Evolutionary conservation across 2,797 vertebrate genomes (phyloP), one percentile per base, ranked within the genome.

Genomic region (Argyrosomus regius): DNA sequence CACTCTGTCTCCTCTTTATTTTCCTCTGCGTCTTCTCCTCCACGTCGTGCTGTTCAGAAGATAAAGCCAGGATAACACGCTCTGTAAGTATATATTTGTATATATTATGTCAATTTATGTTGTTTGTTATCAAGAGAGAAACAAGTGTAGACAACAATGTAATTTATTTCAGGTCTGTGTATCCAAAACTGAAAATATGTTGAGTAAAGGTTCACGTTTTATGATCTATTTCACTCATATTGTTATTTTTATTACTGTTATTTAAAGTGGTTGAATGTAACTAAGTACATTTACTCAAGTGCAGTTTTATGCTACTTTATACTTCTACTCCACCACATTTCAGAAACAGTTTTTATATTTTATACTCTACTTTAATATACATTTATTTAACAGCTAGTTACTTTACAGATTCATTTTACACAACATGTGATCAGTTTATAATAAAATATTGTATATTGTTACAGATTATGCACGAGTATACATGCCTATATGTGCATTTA

Each of bases 81-180:
- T 59, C 78, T 74, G 93, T 94, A 62, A 94, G 94, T 93, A 91
- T 81, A 11, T 3, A 20, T 81, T 80, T 22, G 22, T 22, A 22
- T 22, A 22, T 22, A 22, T 22, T 22, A 22, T 22, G 22, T 22
- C 22, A 22, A 22, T 22, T 22, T 22, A 22, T 22, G 22, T 22
- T 22, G 22, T 22, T 22, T 22, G 20, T 52, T 48, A 3, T 57
- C 0, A 49, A 72, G 5, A 65, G 45, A 31, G 6, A 39, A 20
- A 31, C 35, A 22, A 43, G 16, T 16, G 3, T 1, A 57, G 31
- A 0, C 7, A 41, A 49, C 5, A 0, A 31, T 66, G 45, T 26
- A 0, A 50, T 16, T 22, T 28, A 20, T 46, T 18, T 56, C 22
- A 50, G 17, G 6, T 41, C 11, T 60, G 24, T 48, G 31, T 16